These are phyloP conservation scores for Gadopsis marmoratus DNA, from an alignment of 2,797 vertebrate species.

Conservation along the genomic window DNA sequence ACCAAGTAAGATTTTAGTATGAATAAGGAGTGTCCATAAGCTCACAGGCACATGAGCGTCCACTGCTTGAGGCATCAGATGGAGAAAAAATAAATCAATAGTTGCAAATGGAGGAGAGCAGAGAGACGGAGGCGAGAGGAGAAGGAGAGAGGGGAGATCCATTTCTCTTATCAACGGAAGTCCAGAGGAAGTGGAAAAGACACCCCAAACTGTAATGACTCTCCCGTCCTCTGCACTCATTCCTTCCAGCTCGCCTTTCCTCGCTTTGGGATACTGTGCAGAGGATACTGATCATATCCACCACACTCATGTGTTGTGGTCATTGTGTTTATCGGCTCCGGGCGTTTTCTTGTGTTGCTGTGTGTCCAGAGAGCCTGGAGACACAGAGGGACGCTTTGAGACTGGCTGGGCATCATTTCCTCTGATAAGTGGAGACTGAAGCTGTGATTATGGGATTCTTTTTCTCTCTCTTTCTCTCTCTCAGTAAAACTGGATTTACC, in stretches of 20 bases:
- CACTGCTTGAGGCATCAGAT: slow-evolving; percentile 3
- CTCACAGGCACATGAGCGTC: neutral
- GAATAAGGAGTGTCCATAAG: neutral
- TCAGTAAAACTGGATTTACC: slow-evolving; percentile 19
- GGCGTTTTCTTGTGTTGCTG: slow-evolving; percentile 69
- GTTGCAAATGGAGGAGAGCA: slow-evolving; percentile 8
- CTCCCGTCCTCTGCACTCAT: slow-evolving; percentile 22
- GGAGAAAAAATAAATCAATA: slow-evolving; percentile 36
- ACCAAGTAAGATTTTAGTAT: neutral
- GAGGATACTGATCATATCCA: slow-evolving; percentile 62
- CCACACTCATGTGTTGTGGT: slow-evolving; percentile 58
- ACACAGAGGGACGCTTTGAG: slow-evolving; percentile 61
- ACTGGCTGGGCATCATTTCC: slow-evolving; percentile 49
- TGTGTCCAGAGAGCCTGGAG: slow-evolving; percentile 44
- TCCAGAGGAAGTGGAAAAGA: slow-evolving; percentile 43
- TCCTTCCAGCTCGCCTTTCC: slow-evolving; percentile 57
- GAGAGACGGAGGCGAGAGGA: neutral
- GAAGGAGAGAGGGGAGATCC: slow-evolving; percentile 1
- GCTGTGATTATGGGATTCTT: slow-evolving; percentile 18
- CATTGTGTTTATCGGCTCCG: slow-evolving; percentile 59
- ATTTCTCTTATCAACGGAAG: slow-evolving; percentile 34
- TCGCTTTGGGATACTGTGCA: slow-evolving; percentile 28
- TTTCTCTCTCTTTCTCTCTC: neutral
- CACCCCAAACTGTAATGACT: slow-evolving; percentile 42
- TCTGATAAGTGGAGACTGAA: slow-evolving; percentile 60